These are phyloP conservation scores for Caenorhabditis briggsae DNA, from an alignment of 1,140 invertebrate genomes.

Conservation along the genomic window DNA sequence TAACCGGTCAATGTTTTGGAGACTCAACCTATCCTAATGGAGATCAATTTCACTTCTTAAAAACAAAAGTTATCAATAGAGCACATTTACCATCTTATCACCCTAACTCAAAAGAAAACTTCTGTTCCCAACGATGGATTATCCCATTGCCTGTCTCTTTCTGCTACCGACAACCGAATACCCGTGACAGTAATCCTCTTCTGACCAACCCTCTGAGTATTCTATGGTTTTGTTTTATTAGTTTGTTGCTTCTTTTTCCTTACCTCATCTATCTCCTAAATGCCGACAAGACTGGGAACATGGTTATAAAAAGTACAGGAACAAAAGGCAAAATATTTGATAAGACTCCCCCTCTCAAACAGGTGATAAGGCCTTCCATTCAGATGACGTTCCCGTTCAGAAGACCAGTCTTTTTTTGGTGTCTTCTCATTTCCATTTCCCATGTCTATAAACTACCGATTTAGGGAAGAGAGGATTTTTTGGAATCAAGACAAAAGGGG, in stretches of 20 bases:
- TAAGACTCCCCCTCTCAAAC: neutral
- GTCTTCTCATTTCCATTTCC: slow-evolving; percentile 2
- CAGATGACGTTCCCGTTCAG: neutral
- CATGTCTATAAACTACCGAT: slow-evolving; percentile 44
- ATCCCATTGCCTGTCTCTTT: too few relatives aligned
- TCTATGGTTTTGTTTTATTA: slow-evolving; percentile 45
- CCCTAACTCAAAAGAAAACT: too few relatives aligned
- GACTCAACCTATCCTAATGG: too few relatives aligned
- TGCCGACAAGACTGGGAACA: slow-evolving; percentile 27
- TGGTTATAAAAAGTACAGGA: neutral
- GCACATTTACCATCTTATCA: too few relatives aligned
- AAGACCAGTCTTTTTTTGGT: slow-evolving; percentile 28
- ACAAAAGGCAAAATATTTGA: neutral
- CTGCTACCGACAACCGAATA: too few relatives aligned
- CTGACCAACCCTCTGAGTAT: neutral
- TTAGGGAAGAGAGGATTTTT: slow-evolving; percentile 8
- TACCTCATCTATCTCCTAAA: neutral
- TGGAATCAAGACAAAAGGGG: too few relatives aligned
- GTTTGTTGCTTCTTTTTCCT: neutral
- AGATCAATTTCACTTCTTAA: too few relatives aligned
- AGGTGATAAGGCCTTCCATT: neutral
- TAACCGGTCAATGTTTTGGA: too few relatives aligned
- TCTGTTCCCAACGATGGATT: too few relatives aligned
- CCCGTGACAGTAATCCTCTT: too few relatives aligned
- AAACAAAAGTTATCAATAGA: too few relatives aligned